Percentiles rank a stretch among this genome's conserved stretches.
phyloP scores from a whole-genome alignment of 2,797 vertebrate species.

The Streptopelia turtur region DNA sequence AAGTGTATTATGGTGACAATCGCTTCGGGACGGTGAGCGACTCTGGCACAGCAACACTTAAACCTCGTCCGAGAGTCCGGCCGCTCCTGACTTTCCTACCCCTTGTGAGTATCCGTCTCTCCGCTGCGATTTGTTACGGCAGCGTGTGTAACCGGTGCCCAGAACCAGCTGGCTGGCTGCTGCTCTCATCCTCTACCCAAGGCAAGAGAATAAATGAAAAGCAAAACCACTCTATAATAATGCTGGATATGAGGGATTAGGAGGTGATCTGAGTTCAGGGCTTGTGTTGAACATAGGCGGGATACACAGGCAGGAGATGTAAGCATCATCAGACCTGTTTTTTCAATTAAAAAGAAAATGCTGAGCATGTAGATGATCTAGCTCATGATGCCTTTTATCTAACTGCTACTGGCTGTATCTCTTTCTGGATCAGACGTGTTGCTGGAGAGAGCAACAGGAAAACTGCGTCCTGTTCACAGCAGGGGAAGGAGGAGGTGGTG shows the following conservation, averaged over 20 bases:
- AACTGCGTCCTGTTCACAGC: not conserved
- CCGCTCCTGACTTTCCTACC: slow-evolving; percentile 80
- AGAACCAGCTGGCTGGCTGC: slow-evolving; percentile 5
- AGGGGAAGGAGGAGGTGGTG: not conserved
- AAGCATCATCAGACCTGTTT: not conserved
- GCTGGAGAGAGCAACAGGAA: not conserved
- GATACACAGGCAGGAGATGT: not conserved
- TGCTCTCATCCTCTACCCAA: not conserved
- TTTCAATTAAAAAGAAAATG: not conserved
- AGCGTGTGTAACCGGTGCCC: not conserved
- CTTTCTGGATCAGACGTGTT: not conserved
- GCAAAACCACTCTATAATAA: not conserved
- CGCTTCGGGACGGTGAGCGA: slow-evolving; percentile 73
- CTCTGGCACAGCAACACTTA: slow-evolving; percentile 80
- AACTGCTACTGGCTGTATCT: not conserved
- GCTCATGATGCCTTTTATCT: not conserved
- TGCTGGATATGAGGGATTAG: not conserved
- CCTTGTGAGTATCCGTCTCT: slow-evolving; percentile 69
- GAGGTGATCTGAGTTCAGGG: not conserved
- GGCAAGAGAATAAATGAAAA: not conserved
- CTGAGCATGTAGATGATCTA: slow-evolving; percentile 1
- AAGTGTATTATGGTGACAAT: slow-evolving; percentile 74
- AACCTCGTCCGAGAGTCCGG: slow-evolving; percentile 78
- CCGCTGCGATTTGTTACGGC: not conserved
- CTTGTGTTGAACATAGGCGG: not conserved